These are phyloP conservation scores for Arbacia lixula DNA, from an alignment of 53 echinoderm and acorn worm species.

Conservation along the genomic window DNA sequence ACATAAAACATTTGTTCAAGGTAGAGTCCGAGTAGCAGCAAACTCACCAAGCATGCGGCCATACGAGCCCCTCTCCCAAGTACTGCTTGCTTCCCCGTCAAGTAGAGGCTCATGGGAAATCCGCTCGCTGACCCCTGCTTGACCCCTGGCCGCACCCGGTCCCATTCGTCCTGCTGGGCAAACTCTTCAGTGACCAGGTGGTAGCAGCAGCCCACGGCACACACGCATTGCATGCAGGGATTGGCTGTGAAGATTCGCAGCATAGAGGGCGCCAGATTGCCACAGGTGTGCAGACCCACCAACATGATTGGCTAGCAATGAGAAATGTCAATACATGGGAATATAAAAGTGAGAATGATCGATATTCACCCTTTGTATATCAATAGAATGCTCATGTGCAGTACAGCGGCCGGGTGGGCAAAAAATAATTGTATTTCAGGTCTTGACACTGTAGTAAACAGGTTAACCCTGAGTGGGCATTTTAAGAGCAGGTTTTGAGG, in stretches of 20 bases:
- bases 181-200: slow-evolving; percentile 88
- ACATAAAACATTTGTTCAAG: no score
- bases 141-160: slow-evolving; percentile 50
- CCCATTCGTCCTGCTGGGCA: slow-evolving; percentile 61
- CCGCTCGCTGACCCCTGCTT: slow-evolving; percentile 60
- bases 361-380: no score
- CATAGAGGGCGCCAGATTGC: slow-evolving; percentile 85
- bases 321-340: background rate
- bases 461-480: no score
- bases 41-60: slow-evolving; percentile 85
- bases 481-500: no score
- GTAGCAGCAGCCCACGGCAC: slow-evolving; percentile 89
- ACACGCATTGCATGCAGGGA: slow-evolving; percentile 62
- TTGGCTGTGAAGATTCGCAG: slow-evolving; percentile 74
- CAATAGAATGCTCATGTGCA: no score
- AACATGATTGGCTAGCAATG: slow-evolving; percentile 73
- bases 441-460: no score
- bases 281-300: slow-evolving; percentile 92
- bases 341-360: background rate
- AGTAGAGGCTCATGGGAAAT: slow-evolving; percentile 85
- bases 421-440: no score
- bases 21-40: no score
- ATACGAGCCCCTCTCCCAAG: slow-evolving; percentile 77
- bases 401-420: no score
- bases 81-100: slow-evolving; percentile 62